Base-by-base conservation (phyloP, 2,113 vertebrate species). In the Oenanthe melanoleuca region DNA sequence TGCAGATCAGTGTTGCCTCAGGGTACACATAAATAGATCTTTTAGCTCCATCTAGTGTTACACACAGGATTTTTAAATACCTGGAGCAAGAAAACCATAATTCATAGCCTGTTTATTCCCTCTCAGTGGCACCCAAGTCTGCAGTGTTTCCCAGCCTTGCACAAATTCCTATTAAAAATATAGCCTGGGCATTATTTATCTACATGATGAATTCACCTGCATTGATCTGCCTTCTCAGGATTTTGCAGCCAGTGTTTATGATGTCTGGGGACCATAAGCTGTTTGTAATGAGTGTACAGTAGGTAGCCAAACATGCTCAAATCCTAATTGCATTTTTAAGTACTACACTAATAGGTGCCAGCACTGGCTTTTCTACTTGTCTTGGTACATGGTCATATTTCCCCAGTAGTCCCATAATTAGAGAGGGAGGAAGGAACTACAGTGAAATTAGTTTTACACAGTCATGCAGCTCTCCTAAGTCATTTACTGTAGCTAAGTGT, bases 41-140 rank as follows among this genome's bases (percentile, higher is more conserved):
- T 72, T 34, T 86, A 93, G 97, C 94, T 92, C 98, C 98, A 97
- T 88, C 98, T 98, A 96, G 97, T 96, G 97, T 95, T 83, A 5
- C 56, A 86, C 29, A 28, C 28, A 81, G 49, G 45, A 44, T 59
- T 79, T 72, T 88, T 96, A 86, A 84, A 52, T 91, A 74, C 33
- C 34, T 88, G 17, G 2, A 77, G 79, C 50, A 18, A 52, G 40
- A 22, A 79, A 50, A 38, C 13, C 47, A 8, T 90, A 17, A 10
- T 64, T 53, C n/a, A 11, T 42, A 77, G 55, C 37, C 33, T 49
- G 5, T 40, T 86, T 57, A 9, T 74, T 89, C 9, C 6, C 14
- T 67, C 5, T n/a, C 2, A 1, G 1, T 38, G 40, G 12, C 34
- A 55, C 14, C 37, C 34, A 73, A 0, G 50, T 72, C 49, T 74